Conservation (phyloP, 2,113 vertebrate species). For the Albula goreensis region DNA sequence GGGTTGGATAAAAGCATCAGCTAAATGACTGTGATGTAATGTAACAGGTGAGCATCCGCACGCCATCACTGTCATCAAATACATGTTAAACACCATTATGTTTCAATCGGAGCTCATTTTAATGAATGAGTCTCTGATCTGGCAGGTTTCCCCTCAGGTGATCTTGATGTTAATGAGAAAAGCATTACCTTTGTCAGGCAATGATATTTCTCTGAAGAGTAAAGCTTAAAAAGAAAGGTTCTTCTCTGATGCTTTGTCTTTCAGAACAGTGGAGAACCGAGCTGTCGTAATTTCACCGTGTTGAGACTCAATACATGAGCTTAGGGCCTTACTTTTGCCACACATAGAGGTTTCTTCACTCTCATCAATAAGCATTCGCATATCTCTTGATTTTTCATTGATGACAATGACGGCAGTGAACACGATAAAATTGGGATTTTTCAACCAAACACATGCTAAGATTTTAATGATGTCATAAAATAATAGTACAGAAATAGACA, state of each 20-base stretch:
- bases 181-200: conserved; percentile 58
- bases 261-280: not conserved
- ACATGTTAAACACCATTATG: conserved; percentile 69
- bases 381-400: not conserved
- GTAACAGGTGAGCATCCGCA: conserved; percentile 63
- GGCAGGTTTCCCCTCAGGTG: conserved; percentile 59
- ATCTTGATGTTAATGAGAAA: conserved; percentile 71
- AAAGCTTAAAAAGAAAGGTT: not conserved
- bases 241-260: not conserved
- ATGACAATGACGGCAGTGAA: not conserved
- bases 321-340: not conserved
- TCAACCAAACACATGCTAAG: too few species aligned
- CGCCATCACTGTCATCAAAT: conserved; percentile 54
- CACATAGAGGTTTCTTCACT: not conserved
- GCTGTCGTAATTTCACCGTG: not conserved
- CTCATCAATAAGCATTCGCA: too few species aligned
- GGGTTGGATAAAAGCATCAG: too few species aligned
- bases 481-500: too few species aligned
- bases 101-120: conserved; percentile 65
- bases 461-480: too few species aligned
- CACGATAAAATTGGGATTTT: too few species aligned
- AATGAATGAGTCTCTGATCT: conserved; percentile 74
- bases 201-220: conserved; percentile 6
- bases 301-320: not conserved
- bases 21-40: conserved; percentile 51